Evolutionary conservation across 2,113 vertebrate species (phyloP).

Genomic region (Tachysurus fulvidraco): DNA sequence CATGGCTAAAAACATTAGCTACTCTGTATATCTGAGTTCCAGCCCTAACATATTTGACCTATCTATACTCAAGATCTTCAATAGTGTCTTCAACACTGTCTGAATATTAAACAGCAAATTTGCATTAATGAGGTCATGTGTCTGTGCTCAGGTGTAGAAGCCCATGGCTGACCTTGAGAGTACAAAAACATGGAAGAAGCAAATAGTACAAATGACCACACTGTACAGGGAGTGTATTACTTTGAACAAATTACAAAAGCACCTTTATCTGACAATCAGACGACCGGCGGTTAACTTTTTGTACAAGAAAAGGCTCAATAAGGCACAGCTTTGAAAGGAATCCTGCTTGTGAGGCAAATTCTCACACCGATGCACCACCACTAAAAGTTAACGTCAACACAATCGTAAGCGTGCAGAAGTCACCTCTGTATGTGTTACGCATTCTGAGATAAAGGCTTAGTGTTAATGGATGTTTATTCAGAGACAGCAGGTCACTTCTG

Average conservation of each 20-base stretch:
- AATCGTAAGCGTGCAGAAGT: background rate
- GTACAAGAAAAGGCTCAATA: slow-evolving; percentile 4
- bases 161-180: background rate
- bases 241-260: slow-evolving; percentile 32
- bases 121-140: background rate
- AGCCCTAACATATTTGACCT: background rate
- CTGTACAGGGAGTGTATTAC: slow-evolving; percentile 4
- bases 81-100: background rate
- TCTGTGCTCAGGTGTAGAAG: background rate
- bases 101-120: background rate
- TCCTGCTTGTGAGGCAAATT: slow-evolving; percentile 29
- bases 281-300: slow-evolving; percentile 27
- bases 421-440: background rate
- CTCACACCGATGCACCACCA: background rate
- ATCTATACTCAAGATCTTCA: no score
- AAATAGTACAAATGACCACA: background rate
- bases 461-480: background rate
- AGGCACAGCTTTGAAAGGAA: slow-evolving; percentile 26
- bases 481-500: background rate
- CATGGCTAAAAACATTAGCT: background rate
- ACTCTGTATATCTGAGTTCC: background rate
- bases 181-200: background rate
- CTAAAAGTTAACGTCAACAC: slow-evolving; percentile 4
- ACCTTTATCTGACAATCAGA: slow-evolving; percentile 25
- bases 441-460: background rate